Base-by-base conservation (phyloP, 37 sponge, comb jelly and placozoan genomes). In the Agelas oroides region DNA sequence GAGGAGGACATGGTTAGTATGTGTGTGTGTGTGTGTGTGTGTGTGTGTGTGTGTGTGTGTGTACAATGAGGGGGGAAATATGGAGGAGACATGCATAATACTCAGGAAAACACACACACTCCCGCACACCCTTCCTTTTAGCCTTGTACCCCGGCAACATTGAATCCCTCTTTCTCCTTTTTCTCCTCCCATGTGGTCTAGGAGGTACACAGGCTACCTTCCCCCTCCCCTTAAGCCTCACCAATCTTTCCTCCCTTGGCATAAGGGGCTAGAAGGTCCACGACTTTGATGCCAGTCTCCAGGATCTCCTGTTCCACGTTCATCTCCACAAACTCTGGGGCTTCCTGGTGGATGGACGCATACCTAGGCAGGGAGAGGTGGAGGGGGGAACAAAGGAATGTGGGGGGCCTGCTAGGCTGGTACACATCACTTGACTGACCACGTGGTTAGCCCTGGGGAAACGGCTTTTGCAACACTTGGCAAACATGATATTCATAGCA, bases 241-340 rank as follows among this genome's bases (percentile, higher is more conserved):
- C 97, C 99, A 76, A 99, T 99, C 81, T 99, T 99, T 33, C 99
- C 99, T 70, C 99, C 99, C 83, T 95, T 97, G 56, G 96, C 94
- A 72, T 99, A 99, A 24, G 99, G 99, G 19, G 99, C 99, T 53
- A 99, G 79, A 54, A 99, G 85, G 71, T 99, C 99, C 30, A 99
- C 99, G 0, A 99, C 99, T 72, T 99, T 99, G 84, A 99, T 99
- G 1, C 99, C 99, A n/a, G 99, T 99, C 40, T 89, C 99, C 28
- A 99, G 87, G 67, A 99, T 99, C 80, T 99, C 96, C 71, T 99
- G 99, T 25, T 95, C 92, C 54, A 95, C 90, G 74, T 85, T 99
- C 99, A 99, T 99, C 65, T 99, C 99, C 24, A 92, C 96, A 67
- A 99, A 99, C 77, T 99, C 99, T 28, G 99, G 99, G 41, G 99